Base-by-base conservation (phyloP, 2,113 vertebrate species). In the Octodon degus region DNA sequence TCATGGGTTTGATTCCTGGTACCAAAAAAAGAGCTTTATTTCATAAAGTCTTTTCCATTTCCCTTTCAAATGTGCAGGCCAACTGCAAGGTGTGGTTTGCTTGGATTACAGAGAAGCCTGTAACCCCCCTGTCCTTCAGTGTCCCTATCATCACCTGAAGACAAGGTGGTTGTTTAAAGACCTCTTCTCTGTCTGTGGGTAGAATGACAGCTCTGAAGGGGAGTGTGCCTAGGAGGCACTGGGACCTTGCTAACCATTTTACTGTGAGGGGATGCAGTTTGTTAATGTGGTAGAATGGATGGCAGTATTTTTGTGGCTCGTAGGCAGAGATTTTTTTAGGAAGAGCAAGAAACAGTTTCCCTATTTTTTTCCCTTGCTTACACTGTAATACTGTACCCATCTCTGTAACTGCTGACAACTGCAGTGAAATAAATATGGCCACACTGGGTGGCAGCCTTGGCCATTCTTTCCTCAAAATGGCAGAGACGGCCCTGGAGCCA, bases 21-120 rank as follows among this genome's bases (percentile, higher is more conserved):
- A 63, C 62, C 22, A 63, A 63, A 63, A 63, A 8, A 25, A 10
- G 24, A 25, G 24, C 22, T 43, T 0, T 76, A 27, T 85, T 86
- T 92, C 85, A 87, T 58, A 20, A 91, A 84, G 37, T 24, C 19
- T 63, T 94, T 87, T 94, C 43, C 43, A 12, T 82, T 94, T 95
- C 72, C 24, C 70, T 86, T 90, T 90, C 7, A 32, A 90, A 65
- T 27, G 27, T 83, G 20, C 79, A 86, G 76, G 70, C 12, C 14
- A 22, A 20, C 50, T 3, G 81, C 47, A 77, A 86, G 14, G 12
- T 79, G 25, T 70, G 53, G 25, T 16, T 77, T 77, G n/a, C 43
- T 34, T 80, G 60, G 43, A 58, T 87, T 19, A 32, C 32, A 77
- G 24, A 77, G 77, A n/a, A 85, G 53, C 79, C 88, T 85, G 55